These are phyloP conservation scores for Blomia tropicalis DNA, from an alignment of 2,888 invertebrate genomes.

Conservation along the genomic window DNA sequence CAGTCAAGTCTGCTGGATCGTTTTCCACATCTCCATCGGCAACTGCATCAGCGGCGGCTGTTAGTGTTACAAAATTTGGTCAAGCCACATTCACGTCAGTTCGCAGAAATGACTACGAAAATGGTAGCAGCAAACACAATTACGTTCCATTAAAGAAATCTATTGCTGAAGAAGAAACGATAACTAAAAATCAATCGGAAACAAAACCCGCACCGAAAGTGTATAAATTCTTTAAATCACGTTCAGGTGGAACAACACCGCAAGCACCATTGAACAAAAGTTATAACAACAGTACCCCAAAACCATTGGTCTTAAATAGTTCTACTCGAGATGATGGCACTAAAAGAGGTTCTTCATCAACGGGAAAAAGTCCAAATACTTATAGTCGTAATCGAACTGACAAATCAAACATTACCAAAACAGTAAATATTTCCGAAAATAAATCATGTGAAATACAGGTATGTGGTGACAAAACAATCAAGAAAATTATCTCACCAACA, in stretches of 20 bases:
- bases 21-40: background rate
- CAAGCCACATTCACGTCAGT: conserved; percentile 13
- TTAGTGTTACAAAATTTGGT: conserved; percentile 11
- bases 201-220: conserved; percentile 11
- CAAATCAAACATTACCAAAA: background rate
- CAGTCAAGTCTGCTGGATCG: background rate
- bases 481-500: conserved; percentile 9
- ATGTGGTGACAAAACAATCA: conserved; percentile 7
- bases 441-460: conserved; percentile 14
- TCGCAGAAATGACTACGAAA: conserved; percentile 3
- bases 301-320: background rate
- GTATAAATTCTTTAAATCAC: conserved; percentile 17
- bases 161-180: background rate
- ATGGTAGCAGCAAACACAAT: background rate
- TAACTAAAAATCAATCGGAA: background rate
- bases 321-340: background rate
- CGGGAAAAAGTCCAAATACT: background rate
- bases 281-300: background rate
- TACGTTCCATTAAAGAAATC: background rate
- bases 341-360: conserved; percentile 1
- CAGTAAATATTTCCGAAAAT: background rate
- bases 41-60: conserved; percentile 17
- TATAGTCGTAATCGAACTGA: background rate
- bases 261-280: background rate
- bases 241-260: background rate